Percentiles rank a stretch among this genome's conserved stretches.
phyloP scores from a whole-genome alignment of 2,113 vertebrate species.

The Alces alces region DNA sequence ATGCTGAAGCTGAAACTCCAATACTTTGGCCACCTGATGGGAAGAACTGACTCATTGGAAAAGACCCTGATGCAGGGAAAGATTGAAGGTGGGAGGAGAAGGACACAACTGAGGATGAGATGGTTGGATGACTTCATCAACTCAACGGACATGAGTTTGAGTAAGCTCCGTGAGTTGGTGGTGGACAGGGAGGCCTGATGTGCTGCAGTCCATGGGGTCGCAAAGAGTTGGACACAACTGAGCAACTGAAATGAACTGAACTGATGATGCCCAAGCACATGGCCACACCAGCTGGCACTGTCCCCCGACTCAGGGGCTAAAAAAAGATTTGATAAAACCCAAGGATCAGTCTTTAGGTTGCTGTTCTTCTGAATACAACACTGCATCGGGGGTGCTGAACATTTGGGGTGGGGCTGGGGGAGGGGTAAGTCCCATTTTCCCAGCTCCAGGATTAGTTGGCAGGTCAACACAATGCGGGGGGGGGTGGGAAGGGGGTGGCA shows the following conservation, averaged over 20 bases:
- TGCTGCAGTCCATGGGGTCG: background rate
- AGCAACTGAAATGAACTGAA: background rate
- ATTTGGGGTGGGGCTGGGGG: background rate
- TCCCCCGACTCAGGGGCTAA: background rate
- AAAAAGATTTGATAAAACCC: background rate
- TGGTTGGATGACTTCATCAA: background rate
- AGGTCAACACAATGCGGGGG: background rate
- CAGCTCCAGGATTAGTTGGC: background rate
- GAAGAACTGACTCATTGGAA: background rate
- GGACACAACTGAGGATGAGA: background rate
- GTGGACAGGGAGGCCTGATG: background rate
- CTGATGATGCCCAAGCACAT: background rate
- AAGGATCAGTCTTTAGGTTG: background rate
- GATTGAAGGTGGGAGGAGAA: background rate
- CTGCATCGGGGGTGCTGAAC: background rate
- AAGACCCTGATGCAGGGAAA: background rate
- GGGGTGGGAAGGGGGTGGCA: accelerated
- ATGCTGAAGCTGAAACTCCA: background rate
- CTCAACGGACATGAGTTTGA: background rate
- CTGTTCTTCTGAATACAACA: background rate
- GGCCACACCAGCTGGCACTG: background rate
- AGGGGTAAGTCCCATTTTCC: background rate
- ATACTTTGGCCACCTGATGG: background rate
- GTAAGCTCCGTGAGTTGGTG: background rate
- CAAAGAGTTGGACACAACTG: background rate